Conservation (phyloP, 2,888 invertebrate genomes). For the Scaptomyza polygonia region DNA sequence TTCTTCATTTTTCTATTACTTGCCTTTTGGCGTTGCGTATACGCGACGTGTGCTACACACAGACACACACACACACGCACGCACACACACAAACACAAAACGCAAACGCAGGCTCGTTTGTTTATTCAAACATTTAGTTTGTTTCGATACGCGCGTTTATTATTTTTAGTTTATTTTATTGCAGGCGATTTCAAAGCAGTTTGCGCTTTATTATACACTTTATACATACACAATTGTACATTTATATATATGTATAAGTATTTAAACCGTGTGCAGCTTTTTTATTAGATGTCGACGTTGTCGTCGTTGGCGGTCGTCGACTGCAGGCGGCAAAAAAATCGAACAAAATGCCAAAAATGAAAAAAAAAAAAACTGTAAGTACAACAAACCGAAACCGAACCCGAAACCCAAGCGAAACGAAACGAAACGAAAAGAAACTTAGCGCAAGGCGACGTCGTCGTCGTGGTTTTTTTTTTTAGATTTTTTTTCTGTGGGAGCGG, state of each 20-base stretch:
- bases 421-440: constrained; percentile 61
- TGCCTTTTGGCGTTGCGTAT: constrained; percentile 56
- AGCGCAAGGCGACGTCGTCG: constrained; percentile 52
- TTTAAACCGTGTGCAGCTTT: constrained; percentile 61
- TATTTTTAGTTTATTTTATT: constrained; percentile 33
- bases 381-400: constrained; percentile 66
- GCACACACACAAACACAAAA: constrained; percentile 16
- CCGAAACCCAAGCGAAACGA: constrained; percentile 59
- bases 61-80: constrained; percentile 27
- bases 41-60: constrained; percentile 46
- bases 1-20: constrained; percentile 6
- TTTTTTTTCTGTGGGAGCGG: constrained; percentile 48
- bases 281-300: constrained; percentile 69
- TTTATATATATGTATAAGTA: not conserved
- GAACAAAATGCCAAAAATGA: constrained; percentile 74
- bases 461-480: constrained; percentile 14
- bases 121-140: constrained; percentile 40
- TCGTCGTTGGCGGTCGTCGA: constrained; percentile 63
- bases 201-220: constrained; percentile 51
- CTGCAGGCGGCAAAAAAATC: constrained; percentile 67
- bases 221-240: not conserved
- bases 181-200: constrained; percentile 46
- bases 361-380: constrained; percentile 50
- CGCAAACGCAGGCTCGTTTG: constrained; percentile 25
- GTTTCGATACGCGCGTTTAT: constrained; percentile 31